Conservation (phyloP, 2,797 vertebrate species). For the Sebastes hopkinsi region DNA sequence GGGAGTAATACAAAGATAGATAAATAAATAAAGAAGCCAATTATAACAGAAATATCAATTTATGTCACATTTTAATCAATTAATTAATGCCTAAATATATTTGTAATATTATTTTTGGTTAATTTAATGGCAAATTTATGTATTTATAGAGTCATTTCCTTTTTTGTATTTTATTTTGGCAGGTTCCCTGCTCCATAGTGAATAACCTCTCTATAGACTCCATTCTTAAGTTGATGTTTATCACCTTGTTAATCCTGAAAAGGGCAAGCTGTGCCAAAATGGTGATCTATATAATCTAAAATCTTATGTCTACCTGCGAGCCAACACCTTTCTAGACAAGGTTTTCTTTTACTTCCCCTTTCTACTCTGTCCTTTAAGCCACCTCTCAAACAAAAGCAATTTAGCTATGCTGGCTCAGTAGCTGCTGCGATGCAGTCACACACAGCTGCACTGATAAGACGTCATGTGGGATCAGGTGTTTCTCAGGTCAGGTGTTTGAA, state of each 20-base stretch:
- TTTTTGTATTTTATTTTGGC: no score
- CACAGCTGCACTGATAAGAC: slow-evolving; percentile 16
- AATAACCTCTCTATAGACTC: not conserved
- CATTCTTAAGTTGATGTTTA: not conserved
- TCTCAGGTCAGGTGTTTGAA: slow-evolving; percentile 1
- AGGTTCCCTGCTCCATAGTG: no score
- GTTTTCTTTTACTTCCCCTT: not conserved
- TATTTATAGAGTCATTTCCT: no score
- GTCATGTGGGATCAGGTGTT: slow-evolving; percentile 22
- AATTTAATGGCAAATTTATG: no score
- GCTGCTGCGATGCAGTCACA: slow-evolving; percentile 1
- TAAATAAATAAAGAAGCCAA: no score
- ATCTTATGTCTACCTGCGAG: not conserved
- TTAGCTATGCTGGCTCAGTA: not conserved
- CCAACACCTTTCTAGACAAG: not conserved
- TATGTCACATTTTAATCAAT: no score
- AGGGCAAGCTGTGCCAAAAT: not conserved
- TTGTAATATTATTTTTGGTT: no score
- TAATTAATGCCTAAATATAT: no score
- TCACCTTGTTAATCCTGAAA: not conserved
- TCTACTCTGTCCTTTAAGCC: not conserved
- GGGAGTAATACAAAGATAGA: no score
- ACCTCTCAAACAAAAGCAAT: not conserved
- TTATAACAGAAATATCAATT: no score
- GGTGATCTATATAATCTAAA: not conserved